A percentile compares a stretch with the other conserved stretches of the same genome.
phyloP scores from a whole-genome alignment of 1,140 invertebrate genomes.

The Heliconius himera region DNA sequence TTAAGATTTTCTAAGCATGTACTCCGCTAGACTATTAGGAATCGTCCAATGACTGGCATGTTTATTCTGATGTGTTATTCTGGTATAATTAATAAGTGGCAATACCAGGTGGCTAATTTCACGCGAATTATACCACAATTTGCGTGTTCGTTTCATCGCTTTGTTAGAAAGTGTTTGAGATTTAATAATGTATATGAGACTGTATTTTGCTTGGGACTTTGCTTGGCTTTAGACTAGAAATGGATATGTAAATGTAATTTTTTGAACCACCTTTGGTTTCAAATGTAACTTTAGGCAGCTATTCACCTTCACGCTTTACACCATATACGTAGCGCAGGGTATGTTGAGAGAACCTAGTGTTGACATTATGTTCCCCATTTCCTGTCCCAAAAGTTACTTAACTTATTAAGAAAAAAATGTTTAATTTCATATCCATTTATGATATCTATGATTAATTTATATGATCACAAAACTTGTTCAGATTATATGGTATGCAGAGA shows the following conservation, averaged over 20 bases:
- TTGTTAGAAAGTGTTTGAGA: conserved; percentile 4
- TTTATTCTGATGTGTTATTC: conserved; percentile 57
- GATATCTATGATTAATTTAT: no score
- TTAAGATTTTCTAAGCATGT: not conserved
- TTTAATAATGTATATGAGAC: not conserved
- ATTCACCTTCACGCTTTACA: no score
- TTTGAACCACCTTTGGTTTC: no score
- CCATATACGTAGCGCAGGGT: no score
- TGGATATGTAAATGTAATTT: not conserved
- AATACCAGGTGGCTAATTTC: conserved; percentile 56
- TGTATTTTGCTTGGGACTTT: not conserved
- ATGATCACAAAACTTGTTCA: no score
- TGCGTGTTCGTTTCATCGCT: conserved; percentile 14
- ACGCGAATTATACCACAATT: conserved; percentile 59
- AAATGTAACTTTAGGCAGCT: no score
- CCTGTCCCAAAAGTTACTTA: no score
- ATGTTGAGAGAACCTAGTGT: no score
- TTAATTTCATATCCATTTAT: no score
- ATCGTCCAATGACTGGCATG: conserved; percentile 31
- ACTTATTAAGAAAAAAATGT: no score
- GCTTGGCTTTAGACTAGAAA: not conserved
- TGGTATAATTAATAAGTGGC: conserved; percentile 56
- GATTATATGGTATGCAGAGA: no score
- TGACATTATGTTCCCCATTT: no score
- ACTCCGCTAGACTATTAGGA: not conserved